Evolutionary conservation across 2,113 vertebrate species (phyloP).

Genomic region (Grantiella picta): DNA sequence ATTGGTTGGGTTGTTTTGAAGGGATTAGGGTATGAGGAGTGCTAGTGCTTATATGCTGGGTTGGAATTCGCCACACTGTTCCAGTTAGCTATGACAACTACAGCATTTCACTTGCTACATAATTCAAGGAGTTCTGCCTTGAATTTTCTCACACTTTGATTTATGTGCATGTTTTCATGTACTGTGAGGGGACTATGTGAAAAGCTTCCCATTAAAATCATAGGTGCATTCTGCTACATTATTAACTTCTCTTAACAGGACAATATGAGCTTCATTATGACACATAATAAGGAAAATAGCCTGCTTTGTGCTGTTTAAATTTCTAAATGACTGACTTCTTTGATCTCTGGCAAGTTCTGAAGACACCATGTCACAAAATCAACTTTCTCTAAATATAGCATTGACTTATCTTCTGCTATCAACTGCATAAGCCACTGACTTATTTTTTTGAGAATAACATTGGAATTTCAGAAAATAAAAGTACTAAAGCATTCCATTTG

Average conservation of each 20-base stretch:
- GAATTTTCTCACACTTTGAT: background rate
- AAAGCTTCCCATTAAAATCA: background rate
- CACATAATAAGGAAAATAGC: background rate
- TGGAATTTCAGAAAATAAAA: background rate
- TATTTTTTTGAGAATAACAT: background rate
- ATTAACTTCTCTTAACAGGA: background rate
- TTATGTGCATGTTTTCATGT: background rate
- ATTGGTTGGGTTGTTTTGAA: background rate
- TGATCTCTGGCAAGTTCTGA: background rate
- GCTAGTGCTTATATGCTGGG: background rate
- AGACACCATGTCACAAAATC: background rate
- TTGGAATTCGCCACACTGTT: background rate
- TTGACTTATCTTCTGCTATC: background rate
- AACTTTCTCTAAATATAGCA: background rate
- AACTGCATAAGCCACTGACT: background rate
- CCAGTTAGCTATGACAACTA: background rate
- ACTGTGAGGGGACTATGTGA: background rate
- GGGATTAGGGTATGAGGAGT: background rate
- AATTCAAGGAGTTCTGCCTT: background rate
- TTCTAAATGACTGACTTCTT: background rate
- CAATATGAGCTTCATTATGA: background rate
- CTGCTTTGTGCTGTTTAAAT: background rate
- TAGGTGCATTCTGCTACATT: background rate
- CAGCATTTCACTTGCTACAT: background rate
- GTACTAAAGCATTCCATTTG: background rate